These are phyloP conservation scores for Dipodomys ordii DNA, from an alignment of 2,113 vertebrate species.

Conservation along the genomic window DNA sequence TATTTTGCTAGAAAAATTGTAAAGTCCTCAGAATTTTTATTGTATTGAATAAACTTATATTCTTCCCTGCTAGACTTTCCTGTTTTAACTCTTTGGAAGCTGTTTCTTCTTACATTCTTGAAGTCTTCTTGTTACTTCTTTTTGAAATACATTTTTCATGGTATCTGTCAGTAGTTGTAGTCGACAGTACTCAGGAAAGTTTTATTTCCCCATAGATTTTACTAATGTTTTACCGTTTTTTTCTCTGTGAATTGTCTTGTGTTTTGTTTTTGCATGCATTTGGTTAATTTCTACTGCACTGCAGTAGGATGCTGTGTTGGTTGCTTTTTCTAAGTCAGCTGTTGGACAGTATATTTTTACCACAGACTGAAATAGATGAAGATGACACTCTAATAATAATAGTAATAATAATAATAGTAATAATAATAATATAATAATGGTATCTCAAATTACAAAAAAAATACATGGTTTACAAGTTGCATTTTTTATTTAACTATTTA, in stretches of 20 bases:
- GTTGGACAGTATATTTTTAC: not conserved
- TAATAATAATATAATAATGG: not conserved
- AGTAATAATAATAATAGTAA: not conserved
- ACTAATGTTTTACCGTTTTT: not conserved
- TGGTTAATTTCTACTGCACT: not conserved
- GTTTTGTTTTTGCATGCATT: not conserved
- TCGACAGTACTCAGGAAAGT: not conserved
- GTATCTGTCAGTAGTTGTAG: not conserved
- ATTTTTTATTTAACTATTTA: constrained; percentile 35
- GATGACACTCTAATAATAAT: not conserved
- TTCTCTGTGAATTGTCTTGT: not conserved
- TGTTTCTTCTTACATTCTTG: not conserved
- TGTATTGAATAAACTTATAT: not conserved
- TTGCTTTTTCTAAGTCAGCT: constrained; percentile 31
- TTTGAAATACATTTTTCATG: not conserved
- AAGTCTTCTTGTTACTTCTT: not conserved
- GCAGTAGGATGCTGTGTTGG: not conserved
- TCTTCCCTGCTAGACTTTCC: not conserved
- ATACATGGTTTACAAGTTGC: not conserved
- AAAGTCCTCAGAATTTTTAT: constrained; percentile 19
- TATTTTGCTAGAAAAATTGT: not conserved
- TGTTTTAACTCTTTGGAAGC: not conserved
- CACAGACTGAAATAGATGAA: constrained; percentile 18
- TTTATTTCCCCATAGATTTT: not conserved
- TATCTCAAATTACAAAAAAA: constrained; percentile 9